Evolutionary conservation across 2,113 vertebrate genomes (phyloP).

Genomic region (Emydura subglobosa): DNA sequence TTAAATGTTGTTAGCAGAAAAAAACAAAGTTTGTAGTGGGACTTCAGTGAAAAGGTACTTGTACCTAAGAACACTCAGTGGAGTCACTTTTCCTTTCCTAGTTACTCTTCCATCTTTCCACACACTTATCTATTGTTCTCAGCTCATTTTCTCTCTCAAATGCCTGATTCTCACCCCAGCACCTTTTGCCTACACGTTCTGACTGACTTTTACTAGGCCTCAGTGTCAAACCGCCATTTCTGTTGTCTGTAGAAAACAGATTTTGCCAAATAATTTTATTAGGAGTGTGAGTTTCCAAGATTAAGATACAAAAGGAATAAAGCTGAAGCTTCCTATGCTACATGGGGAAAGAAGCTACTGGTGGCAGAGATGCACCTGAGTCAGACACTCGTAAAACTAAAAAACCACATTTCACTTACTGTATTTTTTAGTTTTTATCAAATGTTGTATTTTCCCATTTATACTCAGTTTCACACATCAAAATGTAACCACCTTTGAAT

Average conservation of each 20-base stretch:
- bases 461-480: not conserved
- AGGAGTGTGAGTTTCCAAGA: conserved; percentile 70
- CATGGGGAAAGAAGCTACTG: conserved; percentile 50
- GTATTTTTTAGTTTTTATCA: conserved; percentile 39
- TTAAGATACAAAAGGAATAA: conserved; percentile 72
- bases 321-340: conserved; percentile 69
- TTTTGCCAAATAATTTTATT: conserved; percentile 66
- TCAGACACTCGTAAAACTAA: conserved; percentile 22
- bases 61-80: not conserved
- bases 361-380: conserved; percentile 10
- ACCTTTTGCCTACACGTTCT: conserved; percentile 33
- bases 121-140: not conserved
- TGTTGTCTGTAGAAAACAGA: conserved; percentile 59
- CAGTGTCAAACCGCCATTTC: conserved; percentile 50
- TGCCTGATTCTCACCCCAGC: not conserved
- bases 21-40: not conserved
- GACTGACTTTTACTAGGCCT: conserved; percentile 46
- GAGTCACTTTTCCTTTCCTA: not conserved
- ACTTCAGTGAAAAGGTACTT: not conserved
- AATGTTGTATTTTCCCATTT: not conserved
- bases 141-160: not conserved
- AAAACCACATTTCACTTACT: conserved; percentile 39
- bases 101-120: not conserved
- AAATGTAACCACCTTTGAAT: conserved; percentile 14
- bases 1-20: not conserved